Evolutionary conservation across 2,113 vertebrate genomes (phyloP), one percentile per base, ranked within the genome.

Genomic region (Dromas ardeola): DNA sequence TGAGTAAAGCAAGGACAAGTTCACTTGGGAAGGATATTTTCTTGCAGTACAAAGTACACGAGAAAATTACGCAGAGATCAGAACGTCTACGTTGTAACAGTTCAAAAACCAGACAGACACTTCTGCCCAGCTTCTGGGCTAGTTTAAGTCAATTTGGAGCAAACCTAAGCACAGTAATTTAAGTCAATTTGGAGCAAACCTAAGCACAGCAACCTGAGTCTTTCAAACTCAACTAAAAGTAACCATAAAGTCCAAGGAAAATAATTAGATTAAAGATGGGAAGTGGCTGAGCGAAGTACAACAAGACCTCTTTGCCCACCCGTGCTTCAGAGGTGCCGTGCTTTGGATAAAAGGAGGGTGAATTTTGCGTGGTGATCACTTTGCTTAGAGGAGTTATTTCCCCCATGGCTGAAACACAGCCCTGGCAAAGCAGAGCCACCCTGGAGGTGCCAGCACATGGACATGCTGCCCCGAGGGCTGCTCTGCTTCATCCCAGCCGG

Each of bases 391-490:
- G 3, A 71, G 3, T 18, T 58, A 2, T 73, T 88, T 88, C 32
- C 7, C 13, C 21, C 1, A 0, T 11, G 15, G 19, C 26, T 36
- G 19, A 78, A 81, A 45, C 6, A 49, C 12, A 74, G 34, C 43
- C 16, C 42, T 36, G 22, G 66, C 22, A 49, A 85, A 76, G 26
- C 52, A 55, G 17, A 88, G n/a, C 13, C 32, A n/a, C 32, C 8
- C 10, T 63, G 58, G 32, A 65, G 23, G 22, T 34, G 45, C 18
- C 63, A 63, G 72, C 63, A 42, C 32, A 59, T 2, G 29, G 55
- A 3, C 32, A 77, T 0, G 0, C 1, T 55, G 53, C 34, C 19
- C 50, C 5, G 4, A 58, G 42, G 30, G 21, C 50, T 38, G 65
- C 10, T 71, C 71, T 67, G n/a, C 42, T 45, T 45, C 38, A 30